phyloP scores from a whole-genome alignment of 2,888 invertebrate species.

The Lasioglossum oenotherae region DNA sequence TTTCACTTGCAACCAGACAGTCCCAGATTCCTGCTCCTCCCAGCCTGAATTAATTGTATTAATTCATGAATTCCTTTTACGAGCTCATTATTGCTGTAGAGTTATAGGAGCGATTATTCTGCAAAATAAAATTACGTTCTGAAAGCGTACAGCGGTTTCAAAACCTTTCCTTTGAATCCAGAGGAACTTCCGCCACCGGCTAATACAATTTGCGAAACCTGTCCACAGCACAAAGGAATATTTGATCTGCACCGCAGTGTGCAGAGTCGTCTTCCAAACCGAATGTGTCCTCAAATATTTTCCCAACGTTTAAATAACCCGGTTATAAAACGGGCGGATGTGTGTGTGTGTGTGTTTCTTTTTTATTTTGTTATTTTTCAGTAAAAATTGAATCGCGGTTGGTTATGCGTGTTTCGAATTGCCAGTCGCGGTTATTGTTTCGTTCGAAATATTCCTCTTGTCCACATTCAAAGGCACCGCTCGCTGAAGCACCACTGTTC shows the following conservation, averaged over 20 bases:
- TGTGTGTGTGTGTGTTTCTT: too few species aligned
- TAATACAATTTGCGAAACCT: not conserved
- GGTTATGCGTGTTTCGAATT: not conserved
- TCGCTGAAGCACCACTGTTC: not conserved
- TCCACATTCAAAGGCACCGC: slow-evolving; percentile 1
- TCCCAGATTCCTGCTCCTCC: not conserved
- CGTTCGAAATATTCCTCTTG: not conserved
- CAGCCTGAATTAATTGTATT: not conserved
- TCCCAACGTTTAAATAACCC: not conserved
- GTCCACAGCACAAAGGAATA: not conserved
- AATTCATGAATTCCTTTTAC: not conserved
- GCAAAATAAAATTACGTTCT: not conserved
- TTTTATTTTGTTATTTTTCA: not conserved
- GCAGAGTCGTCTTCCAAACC: not conserved
- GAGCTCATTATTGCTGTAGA: not conserved
- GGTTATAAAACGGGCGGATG: not conserved
- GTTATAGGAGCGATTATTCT: not conserved
- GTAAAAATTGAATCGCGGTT: not conserved
- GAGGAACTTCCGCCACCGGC: not conserved
- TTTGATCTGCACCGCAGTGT: not conserved
- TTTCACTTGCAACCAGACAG: not conserved
- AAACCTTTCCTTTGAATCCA: not conserved
- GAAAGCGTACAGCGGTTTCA: not conserved
- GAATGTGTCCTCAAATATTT: not conserved
- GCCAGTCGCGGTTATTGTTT: not conserved